phyloP scores from a whole-genome alignment of 1,140 invertebrate species.

The Cotesia chilonis region DNA sequence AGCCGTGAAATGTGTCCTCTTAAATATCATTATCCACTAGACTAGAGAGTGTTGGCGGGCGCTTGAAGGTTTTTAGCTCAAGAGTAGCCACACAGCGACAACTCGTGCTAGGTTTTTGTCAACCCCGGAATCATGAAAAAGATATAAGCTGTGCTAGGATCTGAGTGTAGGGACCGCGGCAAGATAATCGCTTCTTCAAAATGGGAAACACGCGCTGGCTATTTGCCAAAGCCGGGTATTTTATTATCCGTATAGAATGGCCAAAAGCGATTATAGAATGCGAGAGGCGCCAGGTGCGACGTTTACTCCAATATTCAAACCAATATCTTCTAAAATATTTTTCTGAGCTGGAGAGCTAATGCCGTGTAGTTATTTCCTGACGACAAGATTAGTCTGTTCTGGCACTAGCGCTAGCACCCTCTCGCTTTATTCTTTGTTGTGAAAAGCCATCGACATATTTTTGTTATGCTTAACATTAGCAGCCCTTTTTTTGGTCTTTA shows the following conservation, averaged over 20 bases:
- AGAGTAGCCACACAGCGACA: conserved; percentile 15
- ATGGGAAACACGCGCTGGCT: conserved; percentile 47
- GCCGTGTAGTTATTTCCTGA: neutral
- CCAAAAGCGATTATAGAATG: conserved; percentile 38
- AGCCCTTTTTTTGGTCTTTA: too few relatives aligned
- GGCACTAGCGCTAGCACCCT: too few relatives aligned
- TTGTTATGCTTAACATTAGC: too few relatives aligned
- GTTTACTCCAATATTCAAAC: neutral
- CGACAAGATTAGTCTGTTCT: too few relatives aligned
- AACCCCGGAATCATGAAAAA: neutral
- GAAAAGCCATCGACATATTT: too few relatives aligned
- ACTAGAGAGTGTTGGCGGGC: conserved; percentile 11
- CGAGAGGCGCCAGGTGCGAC: conserved; percentile 33
- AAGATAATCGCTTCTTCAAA: conserved; percentile 44
- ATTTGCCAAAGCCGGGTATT: conserved; percentile 33
- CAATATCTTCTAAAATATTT: neutral
- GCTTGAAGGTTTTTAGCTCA: conserved; percentile 20
- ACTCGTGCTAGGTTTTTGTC: conserved; percentile 12
- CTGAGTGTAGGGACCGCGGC: conserved; percentile 22
- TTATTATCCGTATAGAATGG: conserved; percentile 1
- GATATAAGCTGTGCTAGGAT: neutral
- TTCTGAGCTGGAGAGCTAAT: neutral
- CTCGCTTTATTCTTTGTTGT: too few relatives aligned
- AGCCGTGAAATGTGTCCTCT: conserved; percentile 44
- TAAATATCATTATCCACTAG: conserved; percentile 46